These are phyloP conservation scores for Peucedramus taeniatus DNA, from an alignment of 2,113 vertebrate genomes.

Conservation along the genomic window DNA sequence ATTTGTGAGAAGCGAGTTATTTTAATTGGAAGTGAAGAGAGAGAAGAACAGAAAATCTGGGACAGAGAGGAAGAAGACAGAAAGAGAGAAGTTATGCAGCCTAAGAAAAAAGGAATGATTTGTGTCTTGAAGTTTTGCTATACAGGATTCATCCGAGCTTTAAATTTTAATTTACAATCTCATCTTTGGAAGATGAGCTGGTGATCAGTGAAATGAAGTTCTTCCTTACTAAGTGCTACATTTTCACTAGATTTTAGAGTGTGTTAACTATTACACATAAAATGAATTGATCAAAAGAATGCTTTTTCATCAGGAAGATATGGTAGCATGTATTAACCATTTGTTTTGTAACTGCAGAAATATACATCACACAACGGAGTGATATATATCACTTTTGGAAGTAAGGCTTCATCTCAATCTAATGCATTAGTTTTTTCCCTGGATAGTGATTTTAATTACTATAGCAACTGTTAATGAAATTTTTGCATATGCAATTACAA, in stretches of 20 bases:
- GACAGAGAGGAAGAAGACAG: not conserved
- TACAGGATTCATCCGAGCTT: not conserved
- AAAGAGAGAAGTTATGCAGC: not conserved
- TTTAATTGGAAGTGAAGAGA: not conserved
- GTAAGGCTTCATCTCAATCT: not conserved
- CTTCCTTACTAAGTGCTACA: not conserved
- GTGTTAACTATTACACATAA: not conserved
- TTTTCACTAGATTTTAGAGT: not conserved
- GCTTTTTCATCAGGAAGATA: not conserved
- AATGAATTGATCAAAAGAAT: not conserved
- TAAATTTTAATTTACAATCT: not conserved
- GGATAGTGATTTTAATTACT: not conserved
- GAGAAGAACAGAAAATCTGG: not conserved
- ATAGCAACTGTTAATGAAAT: not conserved
- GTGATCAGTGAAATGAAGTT: not conserved
- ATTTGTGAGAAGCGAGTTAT: not conserved
- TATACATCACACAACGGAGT: not conserved
- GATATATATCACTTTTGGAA: not conserved
- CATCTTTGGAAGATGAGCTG: not conserved
- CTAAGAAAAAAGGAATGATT: not conserved
- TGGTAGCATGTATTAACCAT: not conserved
- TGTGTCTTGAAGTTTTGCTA: not conserved
- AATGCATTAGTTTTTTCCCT: accelerated
- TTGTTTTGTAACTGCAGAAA: not conserved
- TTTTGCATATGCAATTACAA: not conserved